Conservation (phyloP, 2,888 invertebrate genomes). For the Tiphia femorata region DNA sequence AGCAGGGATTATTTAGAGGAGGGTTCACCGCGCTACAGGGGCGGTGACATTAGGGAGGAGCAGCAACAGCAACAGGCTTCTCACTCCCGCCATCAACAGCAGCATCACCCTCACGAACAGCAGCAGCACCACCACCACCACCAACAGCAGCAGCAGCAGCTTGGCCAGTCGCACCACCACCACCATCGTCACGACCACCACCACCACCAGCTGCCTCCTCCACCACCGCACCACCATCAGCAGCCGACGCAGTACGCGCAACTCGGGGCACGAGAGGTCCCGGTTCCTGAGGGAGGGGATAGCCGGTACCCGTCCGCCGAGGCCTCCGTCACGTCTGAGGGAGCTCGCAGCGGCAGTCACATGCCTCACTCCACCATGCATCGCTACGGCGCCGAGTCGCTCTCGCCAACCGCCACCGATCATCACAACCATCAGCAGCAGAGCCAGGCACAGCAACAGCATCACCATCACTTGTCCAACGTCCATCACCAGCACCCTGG, state of each 20-base stretch:
- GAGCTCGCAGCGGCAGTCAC: constrained; percentile 62
- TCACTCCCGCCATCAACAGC: constrained; percentile 21
- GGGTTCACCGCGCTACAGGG: constrained; percentile 25
- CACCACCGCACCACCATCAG: constrained; percentile 27
- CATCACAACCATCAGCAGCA: constrained; percentile 50
- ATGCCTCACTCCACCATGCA: constrained; percentile 66
- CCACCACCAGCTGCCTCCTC: constrained; percentile 40
- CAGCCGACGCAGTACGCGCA: constrained; percentile 44
- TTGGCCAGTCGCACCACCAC: constrained; percentile 20
- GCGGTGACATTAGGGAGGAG: constrained; percentile 18
- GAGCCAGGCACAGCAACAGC: constrained; percentile 30
- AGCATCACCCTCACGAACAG: constrained; percentile 24
- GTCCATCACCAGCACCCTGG: constrained; percentile 30
- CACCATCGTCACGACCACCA: constrained; percentile 65
- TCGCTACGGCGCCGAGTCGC: constrained; percentile 61
- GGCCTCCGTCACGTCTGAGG: constrained; percentile 58
- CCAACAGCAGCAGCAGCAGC: constrained; percentile 14
- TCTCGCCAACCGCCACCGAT: constrained; percentile 56
- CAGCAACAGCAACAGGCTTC: constrained; percentile 20
- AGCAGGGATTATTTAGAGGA: constrained; percentile 36
- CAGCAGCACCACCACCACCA: constrained; percentile 24
- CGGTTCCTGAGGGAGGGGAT: constrained; percentile 64
- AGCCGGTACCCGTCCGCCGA: constrained; percentile 46
- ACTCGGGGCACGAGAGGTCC: constrained; percentile 58
- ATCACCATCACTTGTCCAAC: constrained; percentile 29